Conservation (phyloP, 2,113 vertebrate species). For the Litocranius walleri region DNA sequence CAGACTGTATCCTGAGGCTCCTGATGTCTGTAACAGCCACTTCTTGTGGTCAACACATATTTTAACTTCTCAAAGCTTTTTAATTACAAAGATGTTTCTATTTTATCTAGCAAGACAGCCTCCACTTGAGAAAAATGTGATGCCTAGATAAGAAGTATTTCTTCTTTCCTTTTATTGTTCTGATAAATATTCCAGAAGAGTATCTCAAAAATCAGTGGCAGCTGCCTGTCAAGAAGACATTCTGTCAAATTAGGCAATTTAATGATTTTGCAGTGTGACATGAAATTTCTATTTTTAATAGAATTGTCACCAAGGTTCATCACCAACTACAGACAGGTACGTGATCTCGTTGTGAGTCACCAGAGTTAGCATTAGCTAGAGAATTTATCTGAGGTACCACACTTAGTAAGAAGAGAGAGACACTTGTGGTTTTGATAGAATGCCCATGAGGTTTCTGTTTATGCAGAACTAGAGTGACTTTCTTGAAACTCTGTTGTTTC, state of each 20-base stretch:
- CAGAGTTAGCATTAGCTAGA: not conserved
- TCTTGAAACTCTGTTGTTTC: not conserved
- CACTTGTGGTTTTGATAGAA: not conserved
- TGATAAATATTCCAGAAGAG: not conserved
- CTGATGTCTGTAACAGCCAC: accelerated
- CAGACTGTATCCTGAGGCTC: not conserved
- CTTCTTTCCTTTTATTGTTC: not conserved
- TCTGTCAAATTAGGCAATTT: not conserved
- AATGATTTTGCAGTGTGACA: not conserved
- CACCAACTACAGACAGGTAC: not conserved
- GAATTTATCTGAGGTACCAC: not conserved
- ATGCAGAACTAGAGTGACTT: not conserved
- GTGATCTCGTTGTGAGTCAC: not conserved
- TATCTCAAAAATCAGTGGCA: not conserved
- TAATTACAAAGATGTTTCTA: not conserved
- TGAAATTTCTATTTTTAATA: constrained; percentile 18
- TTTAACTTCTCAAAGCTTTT: not conserved
- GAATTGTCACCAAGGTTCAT: not conserved
- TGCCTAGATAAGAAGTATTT: not conserved
- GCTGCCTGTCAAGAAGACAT: not conserved
- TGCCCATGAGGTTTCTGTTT: not conserved
- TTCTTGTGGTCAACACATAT: not conserved
- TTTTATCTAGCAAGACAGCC: not conserved
- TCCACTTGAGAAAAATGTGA: not conserved
- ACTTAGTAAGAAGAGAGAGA: not conserved